phyloP scores from a whole-genome alignment of 1,140 invertebrate species.

The Eurytemora carolleeae region DNA sequence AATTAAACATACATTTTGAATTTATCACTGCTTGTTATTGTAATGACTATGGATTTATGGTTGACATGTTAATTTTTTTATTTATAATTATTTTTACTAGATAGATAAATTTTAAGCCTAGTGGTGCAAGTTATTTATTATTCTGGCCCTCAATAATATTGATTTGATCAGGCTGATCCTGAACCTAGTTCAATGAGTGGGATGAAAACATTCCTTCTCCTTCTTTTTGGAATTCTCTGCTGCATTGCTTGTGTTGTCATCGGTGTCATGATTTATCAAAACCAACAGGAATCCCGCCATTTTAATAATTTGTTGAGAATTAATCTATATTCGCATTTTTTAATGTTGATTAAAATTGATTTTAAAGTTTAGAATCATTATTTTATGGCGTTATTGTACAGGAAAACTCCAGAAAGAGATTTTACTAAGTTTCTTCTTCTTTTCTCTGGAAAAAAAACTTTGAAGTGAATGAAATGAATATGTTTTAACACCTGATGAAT shows the following conservation, averaged over 20 bases:
- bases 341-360: background rate
- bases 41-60: no score
- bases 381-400: slow-evolving; percentile 3
- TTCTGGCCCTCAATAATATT: no score
- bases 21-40: no score
- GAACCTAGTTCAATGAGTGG: slow-evolving; percentile 58
- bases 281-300: slow-evolving; percentile 36
- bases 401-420: slow-evolving; percentile 65
- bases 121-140: no score
- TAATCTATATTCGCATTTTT: background rate
- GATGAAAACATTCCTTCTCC: slow-evolving; percentile 64
- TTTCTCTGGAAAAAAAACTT: no score
- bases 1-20: no score
- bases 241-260: slow-evolving; percentile 55
- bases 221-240: slow-evolving; percentile 51
- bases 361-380: background rate
- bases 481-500: no score
- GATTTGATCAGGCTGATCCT: no score
- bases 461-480: no score
- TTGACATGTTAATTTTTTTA: no score
- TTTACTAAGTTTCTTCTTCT: slow-evolving; percentile 62
- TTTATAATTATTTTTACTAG: no score
- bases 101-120: no score
- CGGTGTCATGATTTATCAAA: slow-evolving; percentile 74
- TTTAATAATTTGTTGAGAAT: background rate